Conservation (phyloP, 1,140 invertebrate genomes). For the Cyphomyrmex costatus region DNA sequence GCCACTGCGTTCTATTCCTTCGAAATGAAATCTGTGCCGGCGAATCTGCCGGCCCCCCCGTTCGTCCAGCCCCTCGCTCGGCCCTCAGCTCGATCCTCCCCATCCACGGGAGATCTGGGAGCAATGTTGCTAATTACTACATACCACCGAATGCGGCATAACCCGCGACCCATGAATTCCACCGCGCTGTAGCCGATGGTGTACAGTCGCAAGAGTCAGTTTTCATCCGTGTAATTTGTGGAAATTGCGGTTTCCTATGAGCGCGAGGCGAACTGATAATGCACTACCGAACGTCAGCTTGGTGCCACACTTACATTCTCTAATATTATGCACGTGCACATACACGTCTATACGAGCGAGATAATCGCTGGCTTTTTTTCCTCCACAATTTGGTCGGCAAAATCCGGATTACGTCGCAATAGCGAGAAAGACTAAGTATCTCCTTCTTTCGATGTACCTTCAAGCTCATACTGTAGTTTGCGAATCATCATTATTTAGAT, state of each 20-base stretch:
- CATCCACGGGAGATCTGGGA: slow-evolving; percentile 69
- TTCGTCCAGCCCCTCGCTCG: background rate
- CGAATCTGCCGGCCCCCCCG: slow-evolving; percentile 39
- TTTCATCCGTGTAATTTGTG: slow-evolving; percentile 73
- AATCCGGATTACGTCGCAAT: background rate
- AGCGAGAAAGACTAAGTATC: background rate
- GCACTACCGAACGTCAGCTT: slow-evolving; percentile 55
- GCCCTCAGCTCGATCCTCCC: slow-evolving; percentile 55
- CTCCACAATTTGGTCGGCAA: background rate
- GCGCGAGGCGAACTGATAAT: slow-evolving; percentile 74
- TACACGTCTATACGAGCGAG: background rate
- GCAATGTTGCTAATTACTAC: slow-evolving; percentile 86
- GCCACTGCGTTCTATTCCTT: slow-evolving; percentile 69
- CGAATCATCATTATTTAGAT: background rate
- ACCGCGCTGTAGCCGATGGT: slow-evolving; percentile 74
- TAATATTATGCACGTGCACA: background rate
- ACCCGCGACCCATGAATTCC: slow-evolving; percentile 84
- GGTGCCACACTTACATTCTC: slow-evolving; percentile 40
- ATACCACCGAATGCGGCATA: slow-evolving; percentile 85
- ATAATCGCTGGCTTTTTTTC: slow-evolving; percentile 1
- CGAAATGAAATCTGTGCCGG: slow-evolving; percentile 79
- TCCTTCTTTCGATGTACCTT: background rate
- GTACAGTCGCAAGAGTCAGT: slow-evolving; percentile 77
- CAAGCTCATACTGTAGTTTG: background rate
- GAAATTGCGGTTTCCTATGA: slow-evolving; percentile 75